Evolutionary conservation across 1,140 invertebrate genomes (phyloP).

Genomic region (Heliconius himera): DNA sequence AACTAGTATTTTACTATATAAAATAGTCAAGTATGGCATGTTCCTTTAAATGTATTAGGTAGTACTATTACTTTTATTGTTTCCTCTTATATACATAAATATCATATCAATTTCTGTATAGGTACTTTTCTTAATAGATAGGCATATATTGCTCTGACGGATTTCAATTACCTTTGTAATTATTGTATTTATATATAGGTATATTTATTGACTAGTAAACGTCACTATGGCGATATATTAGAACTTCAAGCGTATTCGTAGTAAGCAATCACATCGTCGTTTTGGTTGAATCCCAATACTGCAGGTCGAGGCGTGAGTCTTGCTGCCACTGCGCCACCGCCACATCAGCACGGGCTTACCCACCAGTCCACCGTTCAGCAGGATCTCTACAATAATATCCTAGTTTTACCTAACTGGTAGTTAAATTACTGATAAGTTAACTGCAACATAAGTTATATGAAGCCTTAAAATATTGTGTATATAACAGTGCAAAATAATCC

Average conservation of each 20-base stretch:
- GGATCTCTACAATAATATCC: conserved; percentile 63
- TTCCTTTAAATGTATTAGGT: neutral
- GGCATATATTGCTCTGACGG: conserved; percentile 1
- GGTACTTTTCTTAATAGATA: neutral
- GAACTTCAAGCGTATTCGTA: conserved; percentile 40
- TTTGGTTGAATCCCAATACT: conserved; percentile 48
- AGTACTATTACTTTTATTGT: neutral
- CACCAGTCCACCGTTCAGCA: conserved; percentile 43
- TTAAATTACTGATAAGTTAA: conserved; percentile 5
- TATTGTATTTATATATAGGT: neutral
- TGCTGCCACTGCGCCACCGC: conserved; percentile 46
- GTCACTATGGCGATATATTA: neutral
- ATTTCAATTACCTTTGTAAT: neutral
- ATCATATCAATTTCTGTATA: neutral
- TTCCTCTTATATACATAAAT: neutral
- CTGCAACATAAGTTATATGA: neutral
- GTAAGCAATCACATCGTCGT: conserved; percentile 50
- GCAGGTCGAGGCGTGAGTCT: conserved; percentile 62
- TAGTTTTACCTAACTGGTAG: conserved; percentile 43
- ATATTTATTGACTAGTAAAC: conserved; percentile 10
- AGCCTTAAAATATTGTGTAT: neutral
- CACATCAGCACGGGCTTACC: conserved; percentile 48
- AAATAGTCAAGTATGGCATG: too few species aligned
- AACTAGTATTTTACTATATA: too few species aligned
- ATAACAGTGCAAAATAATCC: neutral